phyloP scores from a whole-genome alignment of 2,113 vertebrate genomes.

The Syngnathus scovelli region DNA sequence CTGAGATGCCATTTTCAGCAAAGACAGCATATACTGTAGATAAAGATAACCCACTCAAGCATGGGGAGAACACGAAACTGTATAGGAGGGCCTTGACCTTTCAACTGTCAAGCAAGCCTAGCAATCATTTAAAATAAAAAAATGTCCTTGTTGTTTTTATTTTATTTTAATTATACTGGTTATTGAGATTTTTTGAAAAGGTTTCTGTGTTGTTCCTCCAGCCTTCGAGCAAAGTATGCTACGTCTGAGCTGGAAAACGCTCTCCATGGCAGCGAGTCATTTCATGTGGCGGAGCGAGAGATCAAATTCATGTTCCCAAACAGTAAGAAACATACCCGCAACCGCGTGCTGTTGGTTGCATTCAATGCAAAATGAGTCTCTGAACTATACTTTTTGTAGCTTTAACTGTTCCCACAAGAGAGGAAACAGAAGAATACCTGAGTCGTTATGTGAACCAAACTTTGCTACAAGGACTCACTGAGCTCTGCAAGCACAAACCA shows the following conservation, averaged over 20 bases:
- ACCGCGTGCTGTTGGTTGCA: neutral
- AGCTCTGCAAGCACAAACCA: constrained; percentile 88
- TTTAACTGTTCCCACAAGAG: constrained; percentile 42
- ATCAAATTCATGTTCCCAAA: constrained; percentile 89
- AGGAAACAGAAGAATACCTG: constrained; percentile 81
- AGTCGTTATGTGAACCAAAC: constrained; percentile 78
- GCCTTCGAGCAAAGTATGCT: constrained; percentile 88
- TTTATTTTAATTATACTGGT: neutral
- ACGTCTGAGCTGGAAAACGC: constrained; percentile 86
- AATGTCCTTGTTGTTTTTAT: neutral
- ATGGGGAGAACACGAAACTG: too few species aligned
- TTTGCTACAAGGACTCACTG: constrained; percentile 81
- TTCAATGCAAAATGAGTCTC: neutral
- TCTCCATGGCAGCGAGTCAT: constrained; percentile 84
- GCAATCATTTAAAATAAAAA: too few species aligned
- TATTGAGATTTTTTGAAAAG: neutral
- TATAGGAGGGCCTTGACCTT: too few species aligned
- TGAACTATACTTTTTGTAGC: neutral
- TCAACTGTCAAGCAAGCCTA: too few species aligned
- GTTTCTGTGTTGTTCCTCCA: constrained; percentile 42
- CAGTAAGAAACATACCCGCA: constrained; percentile 67
- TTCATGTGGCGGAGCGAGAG: constrained; percentile 81
- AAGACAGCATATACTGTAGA: too few species aligned
- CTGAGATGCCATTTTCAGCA: too few species aligned
- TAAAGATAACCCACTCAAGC: too few species aligned